Base-by-base conservation (phyloP, 2,797 vertebrate species). In the Varecia variegata region DNA sequence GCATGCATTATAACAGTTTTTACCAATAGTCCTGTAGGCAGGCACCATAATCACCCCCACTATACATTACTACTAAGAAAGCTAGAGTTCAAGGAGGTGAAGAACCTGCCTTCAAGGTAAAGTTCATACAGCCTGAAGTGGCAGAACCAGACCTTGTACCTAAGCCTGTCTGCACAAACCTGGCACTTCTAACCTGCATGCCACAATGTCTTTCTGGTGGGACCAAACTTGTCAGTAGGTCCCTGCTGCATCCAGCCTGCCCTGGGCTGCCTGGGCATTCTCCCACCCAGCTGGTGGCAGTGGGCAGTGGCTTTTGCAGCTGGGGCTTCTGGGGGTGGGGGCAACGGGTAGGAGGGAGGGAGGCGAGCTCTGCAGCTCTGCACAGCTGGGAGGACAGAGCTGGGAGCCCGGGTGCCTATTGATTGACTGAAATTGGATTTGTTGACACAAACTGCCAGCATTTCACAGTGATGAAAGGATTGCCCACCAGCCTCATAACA, bases 361-460 rank as follows among this genome's bases (percentile, higher is more conserved):
- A n/a, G 20, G 27, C 43, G 15, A 35, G 25, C 23, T n/a, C 43
- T 74, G 92, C 40, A 18, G 90, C 35, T 65, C 89, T 56, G 50
- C 43, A 5, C 21, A 45, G 40, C 85, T 43, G 70, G 65, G 83
- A 92, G 40, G 85, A 77, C 50, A 7, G 65, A 77, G 47, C 96
- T 15, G 11, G 89, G 74, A 80, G 82, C 85, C 47, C 10, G 58
- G 85, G 15, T 97, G 94, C 77, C 77, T 97, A 85, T 96, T 97
- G 97, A 98, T 96, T 97, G 96, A 97, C 90, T 95, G 95, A 97
- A 97, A 98, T 97, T 97, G 97, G 97, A 97, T 98, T 97, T 97
- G 97, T 97, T 98, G 97, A 98, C 97, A 97, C 94, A 97, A 96
- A 96, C 96, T 94, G 94, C 95, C 90, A 97, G 96, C 95, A 90